Base-by-base conservation (phyloP, 2,888 invertebrate genomes). In the Hymenopus coronatus region DNA sequence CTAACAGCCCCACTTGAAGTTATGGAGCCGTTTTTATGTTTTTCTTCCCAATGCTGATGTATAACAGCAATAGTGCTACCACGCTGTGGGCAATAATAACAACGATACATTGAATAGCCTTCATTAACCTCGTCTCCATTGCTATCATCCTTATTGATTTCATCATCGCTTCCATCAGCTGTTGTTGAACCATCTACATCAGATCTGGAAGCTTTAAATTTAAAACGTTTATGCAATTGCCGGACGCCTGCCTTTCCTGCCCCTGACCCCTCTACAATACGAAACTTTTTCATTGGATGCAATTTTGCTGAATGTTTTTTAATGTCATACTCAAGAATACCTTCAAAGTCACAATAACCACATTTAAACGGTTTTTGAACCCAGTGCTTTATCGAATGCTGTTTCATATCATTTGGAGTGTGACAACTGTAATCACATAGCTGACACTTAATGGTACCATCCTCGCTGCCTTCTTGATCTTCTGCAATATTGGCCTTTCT, bases 321-420 rank as follows among this genome's bases (percentile, higher is more conserved):
- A 30, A 90, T 85, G 20, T 90, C 90, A 84, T 90, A 89, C 20
- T 90, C 89, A 15, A 89, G 30, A n/a, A 90, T 46, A 3, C 85
- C 90, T 46, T 88, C 87, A 88, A 89, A 91, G 25, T 54, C 82
- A 90, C 95, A 95, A 89, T 93, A 92, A 0, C 90, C 90, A 91
- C 95, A 95, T 1, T 91, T 91, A 90, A 91, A 94, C 0, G 94
- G 94, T 90, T 94, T 94, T 14, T 94, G 91, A 7, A 93, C 92
- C 93, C 93, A 94, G 91, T 95, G 95, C 4, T 93, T 92, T 70
- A 93, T 91, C 9, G 93, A 91, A 91, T 95, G 95, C 84, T 92
- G 92, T 27, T 92, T 92, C n/a, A 94, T 88, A 25, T 92, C 91
- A 27, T 91, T 91, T 8, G 89, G 83, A 85, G 92, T 88, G 90